Base-by-base conservation (phyloP, 2,113 vertebrate species). In the Geococcyx californianus region DNA sequence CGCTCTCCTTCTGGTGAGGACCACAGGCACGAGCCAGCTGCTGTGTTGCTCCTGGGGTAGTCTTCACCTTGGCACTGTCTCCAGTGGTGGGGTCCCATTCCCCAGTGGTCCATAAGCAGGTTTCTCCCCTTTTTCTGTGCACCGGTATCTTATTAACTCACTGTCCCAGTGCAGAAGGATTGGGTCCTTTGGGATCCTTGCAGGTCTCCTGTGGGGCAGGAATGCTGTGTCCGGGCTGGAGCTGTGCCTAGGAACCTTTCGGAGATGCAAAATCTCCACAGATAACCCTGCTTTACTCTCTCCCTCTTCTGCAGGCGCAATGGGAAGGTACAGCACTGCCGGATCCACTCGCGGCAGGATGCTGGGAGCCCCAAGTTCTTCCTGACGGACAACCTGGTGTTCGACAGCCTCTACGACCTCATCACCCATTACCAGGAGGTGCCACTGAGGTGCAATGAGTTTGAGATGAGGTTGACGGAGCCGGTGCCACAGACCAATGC, bases 351-450 rank as follows among this genome's bases (percentile, higher is more conserved):
- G 0, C 98, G 99, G 25, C 99, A 99, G 97, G 99, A 99, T 31
- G 99, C 99, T 0, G 99, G 99, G 74, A 99, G 99, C 96, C 99
- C 99, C 83, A 99, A 99, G 97, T 99, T 99, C 98, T 99, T 99
- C 98, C 97, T 99, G 97, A 99, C 99, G 0, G 99, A 99, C 98
- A 99, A 99, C 98, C 98, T 99, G 73, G 99, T 99, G 93, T 99
- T 99, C 1, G 99, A 99, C 97, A 99, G 99, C 3, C 99, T 99
- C 78, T 99, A 99, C 59, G 98, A 99, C 82, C 99, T 99, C 96
- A 99, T 99, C 97, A 99, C 98, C 13, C 99, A 99, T 97, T 99
- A 99, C 98, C 99, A 99, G 98, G 98, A 99, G 97, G 99, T 99
- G 95, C 99, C 99, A 0, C 98, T 99, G 94, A 98, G 99, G 97